phyloP scores from a whole-genome alignment of 2,888 invertebrate genomes.

The Rhaphigaster nebulosa region DNA sequence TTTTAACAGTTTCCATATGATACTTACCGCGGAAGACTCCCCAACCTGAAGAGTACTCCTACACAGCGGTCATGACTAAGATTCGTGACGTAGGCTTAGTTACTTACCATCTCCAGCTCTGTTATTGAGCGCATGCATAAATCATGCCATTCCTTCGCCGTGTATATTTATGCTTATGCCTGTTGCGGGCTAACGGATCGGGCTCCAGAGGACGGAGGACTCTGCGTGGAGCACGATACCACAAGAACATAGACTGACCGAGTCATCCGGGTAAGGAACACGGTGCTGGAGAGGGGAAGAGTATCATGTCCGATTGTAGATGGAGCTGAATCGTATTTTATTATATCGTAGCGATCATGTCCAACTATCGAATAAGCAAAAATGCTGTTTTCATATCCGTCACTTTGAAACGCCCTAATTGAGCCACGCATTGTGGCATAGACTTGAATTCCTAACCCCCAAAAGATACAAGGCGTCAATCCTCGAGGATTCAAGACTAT shows the following conservation, averaged over 20 bases:
- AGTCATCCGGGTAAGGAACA: background rate
- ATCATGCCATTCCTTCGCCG: background rate
- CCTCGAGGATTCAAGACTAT: no score
- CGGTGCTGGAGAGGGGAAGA: background rate
- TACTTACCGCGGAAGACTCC: background rate
- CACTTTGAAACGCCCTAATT: no score
- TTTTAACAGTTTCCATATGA: background rate
- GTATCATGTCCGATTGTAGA: background rate
- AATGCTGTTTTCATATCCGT: no score
- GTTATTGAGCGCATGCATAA: constrained; percentile 30
- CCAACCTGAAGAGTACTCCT: background rate
- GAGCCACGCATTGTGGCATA: no score
- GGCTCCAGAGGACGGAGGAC: background rate
- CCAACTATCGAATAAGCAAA: no score
- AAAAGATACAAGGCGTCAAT: no score
- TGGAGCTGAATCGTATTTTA: background rate
- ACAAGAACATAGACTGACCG: background rate
- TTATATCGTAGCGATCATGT: background rate
- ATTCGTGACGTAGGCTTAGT: background rate
- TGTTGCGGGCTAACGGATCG: background rate
- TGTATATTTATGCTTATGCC: constrained; percentile 30
- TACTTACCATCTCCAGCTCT: constrained; percentile 10
- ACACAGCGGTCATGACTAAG: background rate
- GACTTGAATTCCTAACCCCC: no score
- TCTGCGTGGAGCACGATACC: constrained; percentile 23